Percentiles rank a stretch among this genome's conserved stretches.
These are phyloP conservation scores for Lasius platythorax DNA, from an alignment of 2,888 invertebrate genomes.

Conservation along the genomic window DNA sequence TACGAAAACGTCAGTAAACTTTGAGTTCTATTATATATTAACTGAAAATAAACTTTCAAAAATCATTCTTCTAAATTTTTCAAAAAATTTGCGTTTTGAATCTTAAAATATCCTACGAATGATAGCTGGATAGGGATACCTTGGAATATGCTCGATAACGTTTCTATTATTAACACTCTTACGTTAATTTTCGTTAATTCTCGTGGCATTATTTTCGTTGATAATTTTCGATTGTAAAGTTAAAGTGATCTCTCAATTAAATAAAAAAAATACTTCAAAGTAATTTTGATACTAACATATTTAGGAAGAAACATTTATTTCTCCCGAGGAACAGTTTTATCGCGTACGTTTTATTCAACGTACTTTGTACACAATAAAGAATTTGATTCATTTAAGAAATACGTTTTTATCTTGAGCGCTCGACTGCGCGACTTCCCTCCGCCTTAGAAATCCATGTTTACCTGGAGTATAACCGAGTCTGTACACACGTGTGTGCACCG, in stretches of 20 bases:
- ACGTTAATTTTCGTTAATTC: neutral
- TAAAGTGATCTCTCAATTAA: neutral
- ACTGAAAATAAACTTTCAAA: neutral
- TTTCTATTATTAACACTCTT: neutral
- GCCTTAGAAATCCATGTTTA: conserved; percentile 62
- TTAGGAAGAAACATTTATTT: neutral
- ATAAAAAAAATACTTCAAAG: neutral
- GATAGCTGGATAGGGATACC: neutral
- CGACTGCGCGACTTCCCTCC: conserved; percentile 51
- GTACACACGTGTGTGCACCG: conserved; percentile 44
- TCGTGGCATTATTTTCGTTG: neutral
- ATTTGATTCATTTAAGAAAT: neutral
- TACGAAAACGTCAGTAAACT: neutral
- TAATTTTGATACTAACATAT: neutral
- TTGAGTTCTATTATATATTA: neutral
- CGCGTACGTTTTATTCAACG: neutral
- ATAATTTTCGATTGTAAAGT: neutral
- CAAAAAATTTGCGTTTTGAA: neutral
- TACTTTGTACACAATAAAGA: neutral
- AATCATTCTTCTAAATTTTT: neutral
- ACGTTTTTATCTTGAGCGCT: neutral
- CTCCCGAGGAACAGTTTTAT: neutral
- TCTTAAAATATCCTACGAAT: neutral
- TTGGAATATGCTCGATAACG: neutral
- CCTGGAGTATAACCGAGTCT: conserved; percentile 39